Evolutionary conservation across 2,113 vertebrate species (phyloP).

Genomic region (Labeo rohita): DNA sequence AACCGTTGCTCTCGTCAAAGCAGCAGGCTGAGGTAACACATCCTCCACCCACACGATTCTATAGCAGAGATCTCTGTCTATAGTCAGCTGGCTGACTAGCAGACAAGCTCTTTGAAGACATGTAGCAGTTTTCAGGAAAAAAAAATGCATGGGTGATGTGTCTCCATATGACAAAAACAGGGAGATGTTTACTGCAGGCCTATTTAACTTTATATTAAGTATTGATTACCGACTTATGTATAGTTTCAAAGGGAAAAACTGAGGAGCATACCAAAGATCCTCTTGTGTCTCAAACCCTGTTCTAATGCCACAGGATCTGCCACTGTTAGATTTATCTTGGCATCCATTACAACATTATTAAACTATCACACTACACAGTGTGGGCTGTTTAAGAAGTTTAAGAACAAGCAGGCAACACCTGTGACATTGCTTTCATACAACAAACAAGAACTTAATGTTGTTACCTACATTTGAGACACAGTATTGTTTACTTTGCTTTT

Average conservation of each 20-base stretch:
- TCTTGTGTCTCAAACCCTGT: neutral
- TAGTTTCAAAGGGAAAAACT: neutral
- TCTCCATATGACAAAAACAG: neutral
- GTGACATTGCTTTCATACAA: neutral
- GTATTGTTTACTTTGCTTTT: neutral
- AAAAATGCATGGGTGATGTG: neutral
- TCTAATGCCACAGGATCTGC: neutral
- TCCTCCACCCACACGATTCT: constrained; percentile 35
- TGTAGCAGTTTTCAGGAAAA: neutral
- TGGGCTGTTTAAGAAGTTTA: too few species aligned
- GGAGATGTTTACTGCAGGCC: neutral
- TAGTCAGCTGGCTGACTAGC: neutral
- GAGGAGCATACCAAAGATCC: neutral
- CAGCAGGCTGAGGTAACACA: constrained; percentile 26
- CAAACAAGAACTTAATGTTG: neutral
- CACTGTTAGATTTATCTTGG: neutral
- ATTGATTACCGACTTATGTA: neutral
- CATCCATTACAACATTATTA: too few species aligned
- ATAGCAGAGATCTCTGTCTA: neutral
- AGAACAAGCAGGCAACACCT: too few species aligned
- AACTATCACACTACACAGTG: too few species aligned
- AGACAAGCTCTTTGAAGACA: neutral
- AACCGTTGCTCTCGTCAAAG: constrained; percentile 44
- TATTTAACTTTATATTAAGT: neutral
- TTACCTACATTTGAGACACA: too few species aligned